Percentiles rank a stretch among this genome's conserved stretches.
Conservation (phyloP, 2,113 vertebrate species). For the Puffinus mauretanicus region DNA sequence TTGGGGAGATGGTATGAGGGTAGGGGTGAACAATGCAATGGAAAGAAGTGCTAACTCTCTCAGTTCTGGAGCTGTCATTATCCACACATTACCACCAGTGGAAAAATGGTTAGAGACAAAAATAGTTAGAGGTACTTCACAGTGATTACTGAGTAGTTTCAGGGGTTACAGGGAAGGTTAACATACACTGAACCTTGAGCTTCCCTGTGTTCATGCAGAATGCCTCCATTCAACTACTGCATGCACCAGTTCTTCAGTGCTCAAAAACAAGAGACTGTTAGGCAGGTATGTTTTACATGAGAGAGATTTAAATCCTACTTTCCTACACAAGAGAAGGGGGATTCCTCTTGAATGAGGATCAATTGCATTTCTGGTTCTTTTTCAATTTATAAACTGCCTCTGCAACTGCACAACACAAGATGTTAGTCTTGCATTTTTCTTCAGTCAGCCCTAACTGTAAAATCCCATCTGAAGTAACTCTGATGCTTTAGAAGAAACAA, state of each 20-base stretch:
- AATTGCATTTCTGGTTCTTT: background rate
- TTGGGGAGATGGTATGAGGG: background rate
- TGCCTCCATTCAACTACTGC: background rate
- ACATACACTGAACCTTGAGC: background rate
- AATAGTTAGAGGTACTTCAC: background rate
- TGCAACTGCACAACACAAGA: background rate
- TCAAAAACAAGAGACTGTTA: background rate
- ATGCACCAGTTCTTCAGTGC: background rate
- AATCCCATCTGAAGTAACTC: background rate
- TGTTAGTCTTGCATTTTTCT: background rate
- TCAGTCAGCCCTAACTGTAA: background rate
- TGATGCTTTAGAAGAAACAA: background rate
- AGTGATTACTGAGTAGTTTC: background rate
- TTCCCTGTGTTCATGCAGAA: background rate
- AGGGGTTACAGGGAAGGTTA: background rate
- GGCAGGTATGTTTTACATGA: background rate
- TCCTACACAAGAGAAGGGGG: background rate
- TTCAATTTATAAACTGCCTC: background rate
- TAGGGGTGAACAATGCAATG: background rate
- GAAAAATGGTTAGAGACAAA: background rate
- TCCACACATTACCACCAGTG: background rate
- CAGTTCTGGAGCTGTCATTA: background rate
- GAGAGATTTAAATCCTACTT: background rate
- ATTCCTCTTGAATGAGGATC: background rate
- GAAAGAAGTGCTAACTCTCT: background rate